Evolutionary conservation across 1,140 invertebrate species (phyloP), one percentile per base, ranked within the genome.

Genomic region (Drosophila aff.): DNA sequence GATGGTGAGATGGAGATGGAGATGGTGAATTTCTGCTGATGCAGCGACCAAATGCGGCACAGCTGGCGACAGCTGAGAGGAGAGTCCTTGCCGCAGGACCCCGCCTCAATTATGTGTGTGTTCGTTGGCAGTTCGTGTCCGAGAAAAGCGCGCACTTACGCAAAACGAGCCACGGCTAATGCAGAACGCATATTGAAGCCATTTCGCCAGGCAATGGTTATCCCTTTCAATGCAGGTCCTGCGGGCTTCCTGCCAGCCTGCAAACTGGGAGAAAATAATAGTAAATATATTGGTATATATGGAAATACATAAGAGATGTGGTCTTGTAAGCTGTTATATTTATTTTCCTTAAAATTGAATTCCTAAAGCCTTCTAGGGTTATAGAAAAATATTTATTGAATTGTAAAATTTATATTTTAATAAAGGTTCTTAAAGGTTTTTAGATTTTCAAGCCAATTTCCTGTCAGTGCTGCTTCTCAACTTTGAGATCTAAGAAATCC

Each of bases 161-260:
- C 81, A 90, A 84, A 90, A 81, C 84, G 81, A 89, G 74, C 69
- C 75, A 58, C 52, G n/a, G 81, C 85, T 85, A 89, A 90, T 90
- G 85, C 78, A 81, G 50, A 75, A 81, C 85, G 86, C 81, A 89
- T 85, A 89, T 89, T 90, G 85, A 85, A 90, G 81, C 84, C 77
- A 87, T 90, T 90, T 72, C 41, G 67, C 53, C 72, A 18, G 44
- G 81, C 68, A 87, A 87, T 89, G 84, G 76, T 79, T 89, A 87
- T 83, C 81, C 84, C 55, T 83, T 75, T 59, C 64, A 77, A 58
- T 78, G 75, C 82, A 81, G 28, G 53, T 31, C 16, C 50, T 41
- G 60, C 38, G 31, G 7, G 40, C 28, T 52, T 28, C 49, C 28
- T 33, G 31, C n/a, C 8, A 15, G 50, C 5, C 23, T 23, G 23